Evolutionary conservation across 2,888 invertebrate species (phyloP).

Genomic region (Catonia carolina): DNA sequence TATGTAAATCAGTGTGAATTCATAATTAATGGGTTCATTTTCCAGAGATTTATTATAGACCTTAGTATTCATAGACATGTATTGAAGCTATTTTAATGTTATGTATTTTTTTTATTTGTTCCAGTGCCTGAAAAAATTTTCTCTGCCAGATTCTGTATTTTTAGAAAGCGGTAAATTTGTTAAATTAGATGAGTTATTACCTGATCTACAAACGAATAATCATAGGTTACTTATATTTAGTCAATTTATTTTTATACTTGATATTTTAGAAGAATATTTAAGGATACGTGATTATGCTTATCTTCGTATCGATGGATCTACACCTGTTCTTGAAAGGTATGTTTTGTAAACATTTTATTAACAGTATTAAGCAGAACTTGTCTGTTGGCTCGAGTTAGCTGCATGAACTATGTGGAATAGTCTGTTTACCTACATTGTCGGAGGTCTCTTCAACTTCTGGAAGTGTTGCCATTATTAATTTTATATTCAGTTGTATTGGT

Average conservation of each 20-base stretch:
- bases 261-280: slow-evolving; percentile 85
- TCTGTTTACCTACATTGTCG: no score
- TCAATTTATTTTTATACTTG: slow-evolving; percentile 93
- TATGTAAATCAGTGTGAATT: no score
- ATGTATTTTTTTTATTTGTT: slow-evolving; percentile 35
- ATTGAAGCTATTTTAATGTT: no score
- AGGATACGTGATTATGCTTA: slow-evolving; percentile 64
- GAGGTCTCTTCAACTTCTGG: no score
- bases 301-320: slow-evolving; percentile 82
- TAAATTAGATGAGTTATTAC: slow-evolving; percentile 69
- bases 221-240: slow-evolving; percentile 89
- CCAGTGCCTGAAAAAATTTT: slow-evolving; percentile 49
- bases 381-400: no score
- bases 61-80: no score
- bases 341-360: slow-evolving; percentile 2
- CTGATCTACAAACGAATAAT: slow-evolving; percentile 61
- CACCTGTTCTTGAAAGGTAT: slow-evolving; percentile 72
- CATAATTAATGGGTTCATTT: no score
- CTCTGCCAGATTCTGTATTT: slow-evolving; percentile 63
- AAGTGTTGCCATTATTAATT: no score
- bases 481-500: no score
- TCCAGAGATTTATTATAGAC: no score
- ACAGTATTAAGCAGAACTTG: neutral
- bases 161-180: slow-evolving; percentile 81
- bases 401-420: no score